Evolutionary conservation across 2,113 vertebrate genomes (phyloP).

Genomic region (Odontophorus gujanensis): DNA sequence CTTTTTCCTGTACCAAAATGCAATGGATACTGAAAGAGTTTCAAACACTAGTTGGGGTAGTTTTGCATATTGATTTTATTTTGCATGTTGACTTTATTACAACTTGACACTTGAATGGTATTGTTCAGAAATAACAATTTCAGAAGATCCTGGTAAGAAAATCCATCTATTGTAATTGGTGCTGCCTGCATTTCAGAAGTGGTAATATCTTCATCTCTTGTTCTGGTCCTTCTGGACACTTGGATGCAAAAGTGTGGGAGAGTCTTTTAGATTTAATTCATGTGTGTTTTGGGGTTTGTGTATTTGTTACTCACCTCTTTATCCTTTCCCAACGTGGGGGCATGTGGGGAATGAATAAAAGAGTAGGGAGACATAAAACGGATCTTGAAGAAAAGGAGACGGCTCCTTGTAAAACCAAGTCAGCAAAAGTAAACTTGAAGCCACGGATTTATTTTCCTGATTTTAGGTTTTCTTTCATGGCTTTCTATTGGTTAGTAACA

Average conservation of each 20-base stretch:
- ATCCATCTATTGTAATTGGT: slow-evolving; percentile 17
- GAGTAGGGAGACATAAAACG: not conserved
- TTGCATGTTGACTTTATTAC: not conserved
- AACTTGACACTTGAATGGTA: slow-evolving; percentile 12
- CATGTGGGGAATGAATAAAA: slow-evolving; percentile 29
- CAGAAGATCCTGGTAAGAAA: slow-evolving; percentile 27
- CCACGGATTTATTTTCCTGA: not conserved
- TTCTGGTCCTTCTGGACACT: slow-evolving; percentile 15
- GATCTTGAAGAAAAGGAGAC: not conserved
- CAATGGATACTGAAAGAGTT: not conserved
- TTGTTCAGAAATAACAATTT: slow-evolving; percentile 42
- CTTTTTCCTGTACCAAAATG: not conserved
- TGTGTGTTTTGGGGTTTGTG: not conserved
- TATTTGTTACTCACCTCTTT: slow-evolving; percentile 14
- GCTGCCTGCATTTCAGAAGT: slow-evolving; percentile 39
- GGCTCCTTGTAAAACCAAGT: not conserved
- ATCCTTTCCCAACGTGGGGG: not conserved
- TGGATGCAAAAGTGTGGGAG: not conserved
- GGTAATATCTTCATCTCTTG: slow-evolving; percentile 45
- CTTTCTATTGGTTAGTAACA: slow-evolving; percentile 7
- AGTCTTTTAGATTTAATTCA: slow-evolving; percentile 20
- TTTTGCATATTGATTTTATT: not conserved
- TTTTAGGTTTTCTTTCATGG: not conserved
- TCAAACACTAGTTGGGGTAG: not conserved
- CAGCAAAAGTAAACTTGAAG: slow-evolving; percentile 27